phyloP scores from a whole-genome alignment of 2,113 vertebrate species.

The Upupa epops region DNA sequence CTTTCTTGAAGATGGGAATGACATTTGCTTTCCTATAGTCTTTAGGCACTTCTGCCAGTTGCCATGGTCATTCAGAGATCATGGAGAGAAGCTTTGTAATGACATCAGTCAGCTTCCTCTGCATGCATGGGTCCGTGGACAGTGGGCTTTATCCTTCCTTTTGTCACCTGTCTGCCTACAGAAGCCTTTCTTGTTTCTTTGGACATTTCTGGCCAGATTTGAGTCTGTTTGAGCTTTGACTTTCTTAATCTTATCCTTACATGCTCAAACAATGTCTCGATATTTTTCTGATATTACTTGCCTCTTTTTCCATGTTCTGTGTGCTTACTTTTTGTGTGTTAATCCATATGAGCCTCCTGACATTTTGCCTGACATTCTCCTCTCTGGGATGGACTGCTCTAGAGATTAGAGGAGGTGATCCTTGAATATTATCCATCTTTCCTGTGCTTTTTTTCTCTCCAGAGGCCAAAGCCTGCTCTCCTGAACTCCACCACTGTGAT shows the following conservation, averaged over 20 bases:
- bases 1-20: neutral
- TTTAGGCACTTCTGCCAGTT: neutral
- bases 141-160: neutral
- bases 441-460: neutral
- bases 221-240: neutral
- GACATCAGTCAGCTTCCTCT: neutral
- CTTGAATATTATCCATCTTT: neutral
- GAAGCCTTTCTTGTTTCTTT: neutral
- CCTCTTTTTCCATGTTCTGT: neutral
- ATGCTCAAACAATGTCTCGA: neutral
- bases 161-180: neutral
- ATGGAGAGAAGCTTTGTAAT: neutral
- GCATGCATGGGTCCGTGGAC: neutral
- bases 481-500: no score
- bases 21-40: neutral
- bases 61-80: neutral
- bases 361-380: neutral
- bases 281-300: neutral
- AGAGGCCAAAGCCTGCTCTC: neutral
- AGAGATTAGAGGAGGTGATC: neutral
- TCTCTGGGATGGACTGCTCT: neutral
- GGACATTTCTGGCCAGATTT: neutral
- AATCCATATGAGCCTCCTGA: neutral
- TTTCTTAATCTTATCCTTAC: neutral
- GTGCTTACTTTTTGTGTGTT: neutral